A percentile compares a stretch with the other conserved stretches of the same genome.
Conservation (phyloP, 2,888 invertebrate species). For the Cephus rjabovi region DNA sequence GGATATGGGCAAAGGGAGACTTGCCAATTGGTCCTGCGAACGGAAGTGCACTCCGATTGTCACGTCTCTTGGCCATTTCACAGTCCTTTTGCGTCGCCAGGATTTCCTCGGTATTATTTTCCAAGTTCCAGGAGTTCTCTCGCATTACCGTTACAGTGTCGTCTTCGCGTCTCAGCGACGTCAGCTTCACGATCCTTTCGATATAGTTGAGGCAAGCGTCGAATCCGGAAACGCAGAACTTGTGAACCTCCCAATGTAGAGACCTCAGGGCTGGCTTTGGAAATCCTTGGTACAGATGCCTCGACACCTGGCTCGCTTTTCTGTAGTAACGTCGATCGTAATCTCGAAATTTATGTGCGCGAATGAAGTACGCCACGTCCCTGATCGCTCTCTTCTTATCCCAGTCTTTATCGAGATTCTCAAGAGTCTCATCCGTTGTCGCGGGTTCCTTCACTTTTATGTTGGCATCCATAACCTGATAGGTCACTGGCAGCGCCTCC, state of each 20-base stretch:
- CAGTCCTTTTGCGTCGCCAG: slow-evolving; percentile 69
- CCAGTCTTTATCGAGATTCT: slow-evolving; percentile 36
- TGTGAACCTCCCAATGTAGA: slow-evolving; percentile 74
- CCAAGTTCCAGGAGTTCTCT: slow-evolving; percentile 66
- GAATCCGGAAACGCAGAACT: slow-evolving; percentile 70
- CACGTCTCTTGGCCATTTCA: slow-evolving; percentile 63
- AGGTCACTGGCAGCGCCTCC: slow-evolving; percentile 40
- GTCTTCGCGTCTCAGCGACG: slow-evolving; percentile 68
- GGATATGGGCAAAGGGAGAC: slow-evolving; percentile 13
- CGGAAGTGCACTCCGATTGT: slow-evolving; percentile 68
- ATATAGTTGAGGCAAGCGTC: slow-evolving; percentile 72
- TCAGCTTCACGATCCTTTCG: slow-evolving; percentile 59
- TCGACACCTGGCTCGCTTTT: slow-evolving; percentile 48
- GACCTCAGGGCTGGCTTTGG: slow-evolving; percentile 71
- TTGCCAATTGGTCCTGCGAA: slow-evolving; percentile 69
- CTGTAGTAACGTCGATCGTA: slow-evolving; percentile 71
- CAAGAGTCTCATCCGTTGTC: slow-evolving; percentile 32
- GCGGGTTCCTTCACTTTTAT: slow-evolving; percentile 45
- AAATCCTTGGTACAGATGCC: slow-evolving; percentile 66
- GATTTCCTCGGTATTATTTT: slow-evolving; percentile 62
- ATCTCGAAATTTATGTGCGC: slow-evolving; percentile 75
- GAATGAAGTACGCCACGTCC: slow-evolving; percentile 73
- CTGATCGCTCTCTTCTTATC: slow-evolving; percentile 67
- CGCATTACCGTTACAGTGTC: slow-evolving; percentile 69
- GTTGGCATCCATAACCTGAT: slow-evolving; percentile 50